A percentile compares a stretch with the other conserved stretches of the same genome.
Evolutionary conservation across 2,888 invertebrate genomes (phyloP).

Genomic region (Cantharis flavilabris): DNA sequence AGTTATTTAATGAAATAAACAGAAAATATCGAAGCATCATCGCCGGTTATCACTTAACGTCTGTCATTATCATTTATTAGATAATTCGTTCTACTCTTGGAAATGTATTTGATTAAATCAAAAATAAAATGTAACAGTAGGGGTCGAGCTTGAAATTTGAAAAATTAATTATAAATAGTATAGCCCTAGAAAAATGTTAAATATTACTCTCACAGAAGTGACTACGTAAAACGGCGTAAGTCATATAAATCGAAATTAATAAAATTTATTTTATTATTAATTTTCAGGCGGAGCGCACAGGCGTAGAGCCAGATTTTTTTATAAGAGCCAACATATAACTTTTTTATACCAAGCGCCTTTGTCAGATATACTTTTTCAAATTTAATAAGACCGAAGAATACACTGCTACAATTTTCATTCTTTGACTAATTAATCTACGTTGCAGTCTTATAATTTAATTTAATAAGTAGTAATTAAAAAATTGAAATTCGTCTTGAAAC

Average conservation of each 20-base stretch:
- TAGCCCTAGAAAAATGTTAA: neutral
- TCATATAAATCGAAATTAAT: neutral
- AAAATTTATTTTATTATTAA: neutral
- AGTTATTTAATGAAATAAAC: conserved; percentile 12
- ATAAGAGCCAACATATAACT: neutral
- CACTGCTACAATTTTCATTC: neutral
- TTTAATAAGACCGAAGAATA: neutral
- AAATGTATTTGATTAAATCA: neutral
- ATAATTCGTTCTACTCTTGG: conserved; percentile 3
- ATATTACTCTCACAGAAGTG: neutral
- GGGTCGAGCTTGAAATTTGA: neutral
- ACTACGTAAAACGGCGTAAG: neutral
- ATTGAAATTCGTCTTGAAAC: neutral
- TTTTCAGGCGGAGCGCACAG: neutral
- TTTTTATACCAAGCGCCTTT: neutral
- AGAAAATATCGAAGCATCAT: conserved; percentile 19
- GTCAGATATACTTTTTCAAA: neutral
- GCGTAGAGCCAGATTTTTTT: neutral
- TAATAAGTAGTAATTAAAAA: neutral
- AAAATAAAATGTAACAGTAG: neutral
- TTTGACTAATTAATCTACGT: neutral
- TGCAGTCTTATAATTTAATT: neutral
- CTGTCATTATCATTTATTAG: conserved; percentile 21
- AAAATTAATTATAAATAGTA: neutral
- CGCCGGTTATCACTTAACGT: conserved; percentile 20